A percentile compares a stretch with the other conserved stretches of the same genome.
phyloP scores from a whole-genome alignment of 2,888 invertebrate genomes.

The Thecophora atra region DNA sequence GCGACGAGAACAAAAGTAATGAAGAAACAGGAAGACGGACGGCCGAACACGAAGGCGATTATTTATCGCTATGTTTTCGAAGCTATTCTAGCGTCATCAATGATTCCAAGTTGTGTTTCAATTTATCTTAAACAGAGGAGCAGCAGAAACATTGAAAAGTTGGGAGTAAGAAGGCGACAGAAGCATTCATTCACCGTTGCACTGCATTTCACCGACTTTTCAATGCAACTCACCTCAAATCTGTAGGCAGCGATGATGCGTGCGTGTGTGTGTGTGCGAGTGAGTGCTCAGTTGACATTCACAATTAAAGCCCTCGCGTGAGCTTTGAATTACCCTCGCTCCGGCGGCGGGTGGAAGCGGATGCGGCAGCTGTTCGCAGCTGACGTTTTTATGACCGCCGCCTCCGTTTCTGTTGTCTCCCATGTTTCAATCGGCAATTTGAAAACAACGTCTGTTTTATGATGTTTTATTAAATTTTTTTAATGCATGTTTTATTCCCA shows the following conservation, averaged over 20 bases:
- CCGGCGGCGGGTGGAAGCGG: neutral
- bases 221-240: neutral
- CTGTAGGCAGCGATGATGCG: neutral
- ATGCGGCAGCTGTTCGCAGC: neutral
- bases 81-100: slow-evolving; percentile 1
- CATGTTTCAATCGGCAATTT: too few species aligned
- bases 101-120: slow-evolving; percentile 20
- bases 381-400: too few species aligned
- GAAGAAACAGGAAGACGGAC: slow-evolving; percentile 13
- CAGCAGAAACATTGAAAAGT: too few species aligned
- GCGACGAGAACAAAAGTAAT: slow-evolving; percentile 7
- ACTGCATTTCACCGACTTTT: too few species aligned
- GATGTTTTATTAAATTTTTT: slow-evolving; percentile 6
- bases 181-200: neutral
- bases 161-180: too few species aligned
- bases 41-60: neutral
- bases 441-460: neutral
- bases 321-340: slow-evolving; percentile 2
- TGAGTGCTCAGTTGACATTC: slow-evolving; percentile 15
- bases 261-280: neutral
- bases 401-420: too few species aligned
- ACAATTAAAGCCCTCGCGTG: slow-evolving; percentile 23
- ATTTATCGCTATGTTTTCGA: neutral
- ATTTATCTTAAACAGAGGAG: slow-evolving; percentile 25
- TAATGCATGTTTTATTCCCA: slow-evolving; percentile 16